Percentiles rank a stretch among this genome's conserved stretches.
Evolutionary conservation across 23 tunicate species (phyloP).

Genomic region (Ascidia mentula): DNA sequence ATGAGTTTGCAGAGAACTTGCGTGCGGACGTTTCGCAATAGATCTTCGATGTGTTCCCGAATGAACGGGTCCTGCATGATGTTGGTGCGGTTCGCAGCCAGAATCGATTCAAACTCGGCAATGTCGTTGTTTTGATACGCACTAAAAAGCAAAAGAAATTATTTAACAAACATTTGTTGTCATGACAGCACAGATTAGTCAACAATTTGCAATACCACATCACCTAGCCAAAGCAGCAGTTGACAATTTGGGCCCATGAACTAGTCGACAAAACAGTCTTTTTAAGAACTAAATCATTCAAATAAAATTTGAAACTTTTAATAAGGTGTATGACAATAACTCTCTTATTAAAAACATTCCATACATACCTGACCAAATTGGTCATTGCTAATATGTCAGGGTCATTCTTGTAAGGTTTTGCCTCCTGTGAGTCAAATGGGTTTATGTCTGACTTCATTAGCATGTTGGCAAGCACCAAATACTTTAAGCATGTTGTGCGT

Average conservation of each 20-base stretch:
- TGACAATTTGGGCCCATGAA: too few relatives aligned
- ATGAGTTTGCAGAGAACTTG: slow-evolving; percentile 94
- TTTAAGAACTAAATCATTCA: too few relatives aligned
- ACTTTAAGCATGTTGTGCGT: slow-evolving; percentile 88
- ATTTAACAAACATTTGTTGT: too few relatives aligned
- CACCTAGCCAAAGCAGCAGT: too few relatives aligned
- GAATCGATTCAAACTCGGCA: slow-evolving; percentile 78
- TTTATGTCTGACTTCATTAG: slow-evolving; percentile 94
- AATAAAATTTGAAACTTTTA: too few relatives aligned
- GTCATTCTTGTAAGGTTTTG: slow-evolving; percentile 92
- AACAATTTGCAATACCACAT: too few relatives aligned
- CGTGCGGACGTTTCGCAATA: slow-evolving; percentile 81
- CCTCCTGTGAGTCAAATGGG: slow-evolving; percentile 98
- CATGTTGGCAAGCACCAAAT: slow-evolving; percentile 97
- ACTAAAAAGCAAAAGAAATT: slow-evolving; percentile 27
- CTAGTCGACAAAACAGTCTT: too few relatives aligned
- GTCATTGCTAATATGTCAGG: slow-evolving; percentile 99
- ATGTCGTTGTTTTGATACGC: slow-evolving; percentile 96
- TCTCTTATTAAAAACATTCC: neutral
- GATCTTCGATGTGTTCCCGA: slow-evolving; percentile 93
- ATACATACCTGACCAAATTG: slow-evolving; percentile 74
- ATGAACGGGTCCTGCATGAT: slow-evolving; percentile 96
- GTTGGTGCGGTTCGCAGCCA: slow-evolving; percentile 70
- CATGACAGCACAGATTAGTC: too few relatives aligned
- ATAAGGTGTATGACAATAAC: too few relatives aligned